A percentile compares a stretch with the other conserved stretches of the same genome.
These are phyloP conservation scores for Drosophila mulleri DNA, from an alignment of 2,888 invertebrate genomes.

Conservation along the genomic window DNA sequence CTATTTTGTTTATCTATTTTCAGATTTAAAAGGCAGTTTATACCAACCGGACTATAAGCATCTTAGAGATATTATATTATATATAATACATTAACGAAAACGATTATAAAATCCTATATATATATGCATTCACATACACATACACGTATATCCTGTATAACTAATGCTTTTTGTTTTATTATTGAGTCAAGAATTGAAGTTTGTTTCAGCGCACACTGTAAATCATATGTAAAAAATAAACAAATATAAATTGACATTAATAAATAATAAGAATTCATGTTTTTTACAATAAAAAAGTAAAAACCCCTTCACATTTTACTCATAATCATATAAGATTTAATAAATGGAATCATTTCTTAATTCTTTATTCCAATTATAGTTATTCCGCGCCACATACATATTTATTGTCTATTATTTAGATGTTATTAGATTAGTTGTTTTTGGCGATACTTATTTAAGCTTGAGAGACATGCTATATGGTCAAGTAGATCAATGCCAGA, in stretches of 20 bases:
- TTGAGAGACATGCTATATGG: too few relatives aligned
- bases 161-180: neutral
- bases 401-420: too few relatives aligned
- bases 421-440: too few relatives aligned
- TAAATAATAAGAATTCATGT: neutral
- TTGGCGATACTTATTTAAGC: too few relatives aligned
- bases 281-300: neutral
- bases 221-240: constrained; percentile 25
- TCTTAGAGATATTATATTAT: constrained; percentile 7
- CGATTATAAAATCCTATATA: neutral
- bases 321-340: neutral
- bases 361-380: too few relatives aligned
- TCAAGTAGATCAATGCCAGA: too few relatives aligned
- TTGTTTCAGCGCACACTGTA: constrained; percentile 8
- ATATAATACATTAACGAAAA: constrained; percentile 9
- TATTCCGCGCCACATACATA: too few relatives aligned
- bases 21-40: constrained; percentile 4
- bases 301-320: neutral
- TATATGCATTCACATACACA: neutral
- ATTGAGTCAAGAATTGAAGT: neutral
- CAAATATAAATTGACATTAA: neutral
- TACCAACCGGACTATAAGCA: constrained; percentile 4
- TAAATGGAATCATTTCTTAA: neutral
- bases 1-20: neutral
- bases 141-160: neutral